phyloP scores from a whole-genome alignment of 2,113 vertebrate species.

The Brachionichthys hirsutus region DNA sequence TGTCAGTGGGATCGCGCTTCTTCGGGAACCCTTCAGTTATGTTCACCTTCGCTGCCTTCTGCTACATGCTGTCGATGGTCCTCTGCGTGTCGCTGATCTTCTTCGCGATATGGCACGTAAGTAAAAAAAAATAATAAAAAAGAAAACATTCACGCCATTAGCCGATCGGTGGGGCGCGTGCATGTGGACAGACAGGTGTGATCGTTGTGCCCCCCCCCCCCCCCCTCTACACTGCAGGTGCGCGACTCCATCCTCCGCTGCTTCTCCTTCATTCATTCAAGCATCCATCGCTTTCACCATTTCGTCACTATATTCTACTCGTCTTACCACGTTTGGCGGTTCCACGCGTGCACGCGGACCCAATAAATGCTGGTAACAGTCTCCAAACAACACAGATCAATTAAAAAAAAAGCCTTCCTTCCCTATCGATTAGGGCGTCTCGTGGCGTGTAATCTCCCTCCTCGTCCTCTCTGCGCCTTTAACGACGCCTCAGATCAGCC shows the following conservation, averaged over 20 bases:
- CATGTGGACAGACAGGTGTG: slow-evolving; percentile 21
- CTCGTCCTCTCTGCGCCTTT: slow-evolving; percentile 25
- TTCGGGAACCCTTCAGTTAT: slow-evolving; percentile 69
- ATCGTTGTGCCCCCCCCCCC: not conserved
- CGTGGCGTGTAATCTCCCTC: slow-evolving; percentile 20
- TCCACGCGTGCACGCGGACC: slow-evolving; percentile 4
- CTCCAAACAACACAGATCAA: slow-evolving; percentile 27
- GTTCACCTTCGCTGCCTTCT: slow-evolving; percentile 97
- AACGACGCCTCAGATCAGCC: slow-evolving; percentile 41
- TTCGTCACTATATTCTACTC: no score
- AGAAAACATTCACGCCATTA: no score
- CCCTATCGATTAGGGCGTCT: slow-evolving; percentile 45
- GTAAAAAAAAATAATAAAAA: no score
- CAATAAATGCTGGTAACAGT: slow-evolving; percentile 14
- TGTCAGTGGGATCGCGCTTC: slow-evolving; percentile 50
- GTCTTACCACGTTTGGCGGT: not conserved
- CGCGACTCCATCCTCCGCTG: slow-evolving; percentile 29
- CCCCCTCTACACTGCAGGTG: slow-evolving; percentile 19
- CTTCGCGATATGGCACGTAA: slow-evolving; percentile 98
- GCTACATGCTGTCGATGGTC: slow-evolving; percentile 96
- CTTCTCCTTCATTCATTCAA: not conserved
- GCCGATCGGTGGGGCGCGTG: not conserved
- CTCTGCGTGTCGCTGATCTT: slow-evolving; percentile 95
- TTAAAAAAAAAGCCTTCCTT: slow-evolving; percentile 40
- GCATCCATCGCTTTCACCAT: no score